phyloP scores from a whole-genome alignment of 2,797 vertebrate genomes.

The Trematomus bernacchii region DNA sequence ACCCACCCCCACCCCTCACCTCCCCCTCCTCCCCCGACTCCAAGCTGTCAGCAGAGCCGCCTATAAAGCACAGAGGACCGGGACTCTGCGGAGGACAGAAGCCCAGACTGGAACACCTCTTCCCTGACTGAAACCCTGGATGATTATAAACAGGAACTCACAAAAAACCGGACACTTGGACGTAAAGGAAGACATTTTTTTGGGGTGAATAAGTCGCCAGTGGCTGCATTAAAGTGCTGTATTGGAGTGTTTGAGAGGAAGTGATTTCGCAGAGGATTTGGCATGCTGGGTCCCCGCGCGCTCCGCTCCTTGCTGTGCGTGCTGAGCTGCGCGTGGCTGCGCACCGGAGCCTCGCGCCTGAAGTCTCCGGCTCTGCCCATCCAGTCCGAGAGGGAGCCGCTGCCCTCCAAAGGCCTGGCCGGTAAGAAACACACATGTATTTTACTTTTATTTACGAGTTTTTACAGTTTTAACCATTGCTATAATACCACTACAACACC shows the following conservation, averaged over 20 bases:
- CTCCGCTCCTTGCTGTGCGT: slow-evolving; percentile 75
- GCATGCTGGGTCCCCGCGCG: slow-evolving; percentile 78
- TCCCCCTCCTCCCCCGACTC: slow-evolving; percentile 46
- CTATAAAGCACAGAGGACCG: slow-evolving; percentile 81
- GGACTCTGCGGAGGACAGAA: slow-evolving; percentile 46
- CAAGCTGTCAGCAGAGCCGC: slow-evolving; percentile 74
- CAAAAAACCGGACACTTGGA: slow-evolving; percentile 15
- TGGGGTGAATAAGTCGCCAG: neutral
- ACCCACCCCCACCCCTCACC: slow-evolving; percentile 36
- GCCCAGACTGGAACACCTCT: neutral
- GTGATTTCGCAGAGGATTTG: slow-evolving; percentile 28
- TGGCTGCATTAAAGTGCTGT: neutral
- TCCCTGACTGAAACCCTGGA: slow-evolving; percentile 14
- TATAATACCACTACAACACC: too few relatives aligned
- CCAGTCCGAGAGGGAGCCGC: slow-evolving; percentile 91
- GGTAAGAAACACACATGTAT: slow-evolving; percentile 77
- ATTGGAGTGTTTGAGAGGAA: neutral
- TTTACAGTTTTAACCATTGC: too few relatives aligned
- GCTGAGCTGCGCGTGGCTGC: slow-evolving; percentile 83
- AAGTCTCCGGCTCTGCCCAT: slow-evolving; percentile 91
- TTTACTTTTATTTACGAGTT: fast-evolving
- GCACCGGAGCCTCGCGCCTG: slow-evolving; percentile 78
- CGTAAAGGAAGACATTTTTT: neutral
- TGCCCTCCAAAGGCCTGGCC: slow-evolving; percentile 89
- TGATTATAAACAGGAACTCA: slow-evolving; percentile 16